phyloP scores from a whole-genome alignment of 1,140 invertebrate species.

The Brachionus asplanchnoidis region DNA sequence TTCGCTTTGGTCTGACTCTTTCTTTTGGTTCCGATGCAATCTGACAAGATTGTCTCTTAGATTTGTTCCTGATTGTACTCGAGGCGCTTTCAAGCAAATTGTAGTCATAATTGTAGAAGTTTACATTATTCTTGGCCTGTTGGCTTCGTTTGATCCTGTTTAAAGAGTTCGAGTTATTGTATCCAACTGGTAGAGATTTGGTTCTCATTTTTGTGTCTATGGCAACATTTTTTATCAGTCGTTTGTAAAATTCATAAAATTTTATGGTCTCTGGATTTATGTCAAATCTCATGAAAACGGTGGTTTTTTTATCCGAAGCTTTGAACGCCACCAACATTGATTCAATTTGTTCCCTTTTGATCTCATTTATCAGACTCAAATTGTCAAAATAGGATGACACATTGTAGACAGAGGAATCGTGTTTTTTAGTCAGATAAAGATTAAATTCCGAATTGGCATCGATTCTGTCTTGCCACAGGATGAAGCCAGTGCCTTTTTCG shows the following conservation, averaged over 20 bases:
- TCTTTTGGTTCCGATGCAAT: not conserved
- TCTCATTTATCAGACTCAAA: slow-evolving; percentile 15
- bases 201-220: not conserved
- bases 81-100: not conserved
- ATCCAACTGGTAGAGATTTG: slow-evolving; percentile 2
- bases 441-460: slow-evolving; percentile 25
- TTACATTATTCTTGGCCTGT: not conserved
- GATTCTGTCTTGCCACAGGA: slow-evolving; percentile 39
- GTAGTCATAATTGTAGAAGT: slow-evolving; percentile 28
- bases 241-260: slow-evolving; percentile 20
- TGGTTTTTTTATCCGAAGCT: slow-evolving; percentile 38
- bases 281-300: slow-evolving; percentile 24
- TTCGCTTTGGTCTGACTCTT: not conserved
- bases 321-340: not conserved
- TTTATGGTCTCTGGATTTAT: not conserved
- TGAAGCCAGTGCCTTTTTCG: slow-evolving; percentile 40
- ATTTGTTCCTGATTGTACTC: not conserved
- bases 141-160: not conserved
- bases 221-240: not conserved
- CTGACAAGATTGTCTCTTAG: slow-evolving; percentile 2
- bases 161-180: not conserved
- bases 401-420: not conserved
- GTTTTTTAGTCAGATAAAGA: slow-evolving; percentile 17
- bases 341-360: slow-evolving; percentile 27
- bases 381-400: slow-evolving; percentile 34